Base-by-base conservation (phyloP, 2,113 vertebrate genomes). In the Neogobius melanostomus region DNA sequence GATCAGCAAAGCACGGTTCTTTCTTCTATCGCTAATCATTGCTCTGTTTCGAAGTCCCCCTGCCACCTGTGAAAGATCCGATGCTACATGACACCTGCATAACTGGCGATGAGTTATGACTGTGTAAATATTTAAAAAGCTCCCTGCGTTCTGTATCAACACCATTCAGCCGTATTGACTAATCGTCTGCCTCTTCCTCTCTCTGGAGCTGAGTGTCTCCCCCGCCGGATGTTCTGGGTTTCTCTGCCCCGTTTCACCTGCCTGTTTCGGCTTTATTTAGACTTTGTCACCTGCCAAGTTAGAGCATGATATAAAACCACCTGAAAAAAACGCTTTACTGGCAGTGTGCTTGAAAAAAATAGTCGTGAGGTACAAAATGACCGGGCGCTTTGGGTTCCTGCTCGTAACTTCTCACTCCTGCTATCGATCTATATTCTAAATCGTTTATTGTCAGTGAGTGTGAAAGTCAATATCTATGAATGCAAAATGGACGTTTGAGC, bases 81-180 rank as follows among this genome's bases (percentile, higher is more conserved):
- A 76, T 81, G 69, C 51, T 85, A 54, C 78, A 71, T 36, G 68
- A 77, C 87, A 88, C 84, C 84, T 87, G 87, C 77, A 81, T 86
- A 86, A 80, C 82, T 81, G n/a, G 62, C 75, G 67, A 64, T 91
- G 87, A 91, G 88, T 89, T 84, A 90, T 87, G 81, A 78, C 81
- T 76, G 73, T 89, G 82, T 90, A 91, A 92, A 92, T 91, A 91
- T 92, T 91, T 89, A 85, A 92, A 91, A 87, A 75, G 69, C 86
- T 85, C 85, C 89, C 85, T 74, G 72, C 52, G 62, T 80, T 91
- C 77, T 85, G 70, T 79, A 90, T 90, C 90, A 90, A 87, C 84
- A 86, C 76, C 66, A 71, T 82, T 89, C 85, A 79, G 84, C 74
- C 88, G 87, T 77, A 85, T 86, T 91, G 86, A 91, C 82, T 88